Base-by-base conservation (phyloP, 2,888 invertebrate genomes). In the Tiphia femorata region DNA sequence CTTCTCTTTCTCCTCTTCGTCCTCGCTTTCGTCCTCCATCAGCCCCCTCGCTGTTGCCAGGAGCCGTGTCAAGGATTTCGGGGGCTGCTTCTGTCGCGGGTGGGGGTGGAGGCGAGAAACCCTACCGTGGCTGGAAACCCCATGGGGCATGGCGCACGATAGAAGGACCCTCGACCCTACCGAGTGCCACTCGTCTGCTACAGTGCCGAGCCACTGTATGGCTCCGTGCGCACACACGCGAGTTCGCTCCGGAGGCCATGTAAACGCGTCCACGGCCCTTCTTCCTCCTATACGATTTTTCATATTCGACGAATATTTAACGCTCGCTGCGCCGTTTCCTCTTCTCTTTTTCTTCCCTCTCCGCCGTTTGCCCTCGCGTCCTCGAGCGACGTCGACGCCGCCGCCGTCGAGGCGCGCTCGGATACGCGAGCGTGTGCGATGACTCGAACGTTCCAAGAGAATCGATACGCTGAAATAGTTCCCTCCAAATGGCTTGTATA, bases 121-220 rank as follows among this genome's bases (percentile, higher is more conserved):
- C 59, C 53, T 58, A 40, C 46, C 53, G 61, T 10, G 27, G 49
- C 47, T 35, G 47, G 48, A 51, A 62, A 58, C 51, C 70, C 66
- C 64, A 70, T 67, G 68, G 67, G 73, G 65, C 61, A 64, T 58
- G 66, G 64, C 67, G 68, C 62, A 54, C 44, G 55, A 44, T 58
- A 50, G 35, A 64, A 70, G 68, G 54, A 70, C 67, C 60, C 69
- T 70, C 71, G 69, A 70, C 62, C 69, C 68, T 41, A 23, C 25
- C 71, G 68, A 70, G 71, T 64, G 58, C 64, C 71, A 71, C 71
- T 70, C 71, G 68, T 67, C 54, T 54, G 52, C 47, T 41, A 51
- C 56, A 50, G 50, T 44, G 55, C n/a, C 42, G 43, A 20, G 37
- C 44, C 21, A 51, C 29, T 41, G 23, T 5, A 44, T 29, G 44